Base-by-base conservation (phyloP, 30 jellyfish, hydroid and myxozoan genomes). In the Mastigias papua region DNA sequence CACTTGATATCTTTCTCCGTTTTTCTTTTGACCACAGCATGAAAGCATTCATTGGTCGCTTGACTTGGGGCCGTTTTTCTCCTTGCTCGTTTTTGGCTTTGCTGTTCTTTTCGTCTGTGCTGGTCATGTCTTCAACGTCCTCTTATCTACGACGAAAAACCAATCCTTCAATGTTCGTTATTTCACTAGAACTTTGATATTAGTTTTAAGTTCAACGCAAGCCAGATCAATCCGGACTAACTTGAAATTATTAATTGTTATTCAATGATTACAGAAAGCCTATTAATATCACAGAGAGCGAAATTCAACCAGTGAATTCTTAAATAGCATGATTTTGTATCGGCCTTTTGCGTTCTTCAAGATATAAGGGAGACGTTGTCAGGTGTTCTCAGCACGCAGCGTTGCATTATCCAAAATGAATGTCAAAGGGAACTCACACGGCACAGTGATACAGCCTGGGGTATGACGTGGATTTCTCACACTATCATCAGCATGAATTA, bases 1-100 rank as follows among this genome's bases (percentile, higher is more conserved):
- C 87, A 34, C 81, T 85, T 28, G 98, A 91, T 1, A 91, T 77
- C 81, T 84, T 84, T 4, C 98, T 80, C 22, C 98, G 75, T 26
- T 85, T 91, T 48, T 77, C 96, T 48, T 91, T 84, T 51, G 98
- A 91, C 98, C 98, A 91, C 1, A 91, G 86, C 98, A 91, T 91
- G 93, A 91, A 91, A 17, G 98, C 98, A 46, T 91, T 91, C 98
- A 91, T 91, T 11, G 98, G 98, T 6, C 98, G 64, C 58, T 91
- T 91, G 46, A 90, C 90, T 54, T 61, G 71, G 21, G 25, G 42
- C 61, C 51, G 30, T 57, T n/a, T 42, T 65, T 46, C 73, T 22
- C n/a, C 63, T 13, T 62, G 72, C 20, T 25, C 42, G 23, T 58
- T 48, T 21, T 33, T 35, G 26, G 8, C 74, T 21, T 34, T 69